Conservation (phyloP, 2,888 invertebrate species). For the Brachypterus glaber region DNA sequence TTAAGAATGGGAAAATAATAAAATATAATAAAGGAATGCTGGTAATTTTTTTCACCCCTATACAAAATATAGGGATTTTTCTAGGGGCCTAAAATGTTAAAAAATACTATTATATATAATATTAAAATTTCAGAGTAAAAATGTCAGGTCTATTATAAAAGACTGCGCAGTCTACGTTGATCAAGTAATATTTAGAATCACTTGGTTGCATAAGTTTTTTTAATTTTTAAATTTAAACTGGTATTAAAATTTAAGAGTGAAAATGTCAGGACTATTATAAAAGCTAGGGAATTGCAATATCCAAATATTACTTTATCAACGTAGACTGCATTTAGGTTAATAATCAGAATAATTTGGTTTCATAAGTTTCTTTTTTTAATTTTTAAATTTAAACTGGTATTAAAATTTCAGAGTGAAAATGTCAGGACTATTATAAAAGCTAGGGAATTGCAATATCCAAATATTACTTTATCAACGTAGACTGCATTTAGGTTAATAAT, state of each 20-base stretch:
- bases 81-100: no score
- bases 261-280: conserved; percentile 79
- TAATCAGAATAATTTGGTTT: conserved; percentile 80
- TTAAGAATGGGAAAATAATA: no score
- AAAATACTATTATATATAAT: no score
- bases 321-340: conserved; percentile 82
- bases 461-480: conserved; percentile 72
- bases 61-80: no score
- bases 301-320: conserved; percentile 75
- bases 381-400: no score
- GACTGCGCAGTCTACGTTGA: conserved; percentile 75
- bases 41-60: no score
- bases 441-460: conserved; percentile 77
- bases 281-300: conserved; percentile 81
- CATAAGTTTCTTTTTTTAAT: conserved; percentile 46
- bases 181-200: conserved; percentile 84
- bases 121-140: conserved; percentile 59
- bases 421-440: conserved; percentile 88
- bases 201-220: conserved; percentile 63
- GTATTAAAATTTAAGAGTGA: conserved; percentile 61
- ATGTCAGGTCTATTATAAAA: conserved; percentile 83
- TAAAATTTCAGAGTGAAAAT: conserved; percentile 59
- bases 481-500: conserved; percentile 81
- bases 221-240: no score
- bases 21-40: no score